Evolutionary conservation across 2,113 vertebrate genomes (phyloP), one percentile per base, ranked within the genome.

Genomic region (Balaenoptera acutorostrata): DNA sequence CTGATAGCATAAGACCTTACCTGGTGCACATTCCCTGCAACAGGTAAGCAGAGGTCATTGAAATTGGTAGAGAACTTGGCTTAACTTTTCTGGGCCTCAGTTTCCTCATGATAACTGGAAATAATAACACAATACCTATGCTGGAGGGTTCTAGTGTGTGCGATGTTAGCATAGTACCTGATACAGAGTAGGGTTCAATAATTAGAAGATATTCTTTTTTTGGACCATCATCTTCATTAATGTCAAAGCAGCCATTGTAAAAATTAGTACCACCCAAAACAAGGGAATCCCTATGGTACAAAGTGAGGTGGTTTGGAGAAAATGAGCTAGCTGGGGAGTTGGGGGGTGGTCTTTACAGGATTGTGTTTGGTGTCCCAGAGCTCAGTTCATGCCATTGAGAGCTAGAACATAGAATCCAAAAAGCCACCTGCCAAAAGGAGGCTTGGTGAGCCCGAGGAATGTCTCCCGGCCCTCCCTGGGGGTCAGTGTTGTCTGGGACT

Each of bases 391-490:
- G 59, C 6, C 23, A 10, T 41, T 69, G 14, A 64, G 57, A 97
- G 71, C 20, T 33, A 33, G 33, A 39, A 64, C 15, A 44, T 17
- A 78, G 39, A 36, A 25, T 36, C n/a, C 39, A 27, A 72, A 61
- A 81, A 77, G 20, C 11, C 63, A 59, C 63, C 36, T 64, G 39
- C 6, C 33, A 8, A 90, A 94, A 90, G 36, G 7, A 75, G 31
- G n/a, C 55, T 41, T 63, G 41, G 5, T 0, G 1, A 18, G 10
- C 11, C 57, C 8, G 0, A 23, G 8, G 7, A 57, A 17, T 11
- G 14, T 36, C 44, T 71, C 39, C 8, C 14, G 12, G 5, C 8
- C 44, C 25, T 68, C 21, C 18, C 57, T 69, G 68, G 74, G n/a
- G 72, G 25, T 17, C 59, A 41, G 5, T 18, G 27, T 33, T 46